Evolutionary conservation across 2,113 vertebrate species (phyloP), one percentile per base, ranked within the genome.

Genomic region (Phalacrocorax brasilianus): DNA sequence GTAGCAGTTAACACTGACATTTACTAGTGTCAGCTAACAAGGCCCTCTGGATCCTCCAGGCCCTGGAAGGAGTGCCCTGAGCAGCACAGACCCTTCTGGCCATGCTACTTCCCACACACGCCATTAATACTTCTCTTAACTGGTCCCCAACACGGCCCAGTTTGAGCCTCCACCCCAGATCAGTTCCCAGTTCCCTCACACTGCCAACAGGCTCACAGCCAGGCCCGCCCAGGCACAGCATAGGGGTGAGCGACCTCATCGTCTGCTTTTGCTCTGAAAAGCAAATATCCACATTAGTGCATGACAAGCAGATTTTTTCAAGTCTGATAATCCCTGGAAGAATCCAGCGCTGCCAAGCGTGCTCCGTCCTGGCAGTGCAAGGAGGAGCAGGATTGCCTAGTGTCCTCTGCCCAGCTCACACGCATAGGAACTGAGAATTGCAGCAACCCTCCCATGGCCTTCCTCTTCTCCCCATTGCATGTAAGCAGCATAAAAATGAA

Each of bases 361-460:
- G 45, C 73, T 78, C 85, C 84, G 47, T 23, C 47, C 74, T 0
- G 0, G 66, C 74, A 59, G 47, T 0, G 11, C 33, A 5, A 14
- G 35, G 33, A 86, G 16, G 14, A 78, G 47, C 1, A 0, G 73
- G 67, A 33, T 5, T 7, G 30, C 42, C n/a, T 0, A 3, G 45
- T 5, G 3, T 11, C 52, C 35, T 45, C 26, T 28, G 61, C 53
- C 68, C 33, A 30, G 49, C 74, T 80, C 27, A 5, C 28, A 13
- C 27, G 42, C 55, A 24, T 1, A 0, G 65, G 58, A 70, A 18
- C 63, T 0, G 4, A 59, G 40, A 40, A 22, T 4, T 4, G 1
- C 35, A 14, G 6, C 2, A 1, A 27, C 56, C 63, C 27, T 72
- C 59, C 63, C 0, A 1, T 2, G 27, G 40, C 70, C 45, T 12